Evolutionary conservation across 2,797 vertebrate species (phyloP), one percentile per base, ranked within the genome.

Genomic region (Atherinosoma microstoma): DNA sequence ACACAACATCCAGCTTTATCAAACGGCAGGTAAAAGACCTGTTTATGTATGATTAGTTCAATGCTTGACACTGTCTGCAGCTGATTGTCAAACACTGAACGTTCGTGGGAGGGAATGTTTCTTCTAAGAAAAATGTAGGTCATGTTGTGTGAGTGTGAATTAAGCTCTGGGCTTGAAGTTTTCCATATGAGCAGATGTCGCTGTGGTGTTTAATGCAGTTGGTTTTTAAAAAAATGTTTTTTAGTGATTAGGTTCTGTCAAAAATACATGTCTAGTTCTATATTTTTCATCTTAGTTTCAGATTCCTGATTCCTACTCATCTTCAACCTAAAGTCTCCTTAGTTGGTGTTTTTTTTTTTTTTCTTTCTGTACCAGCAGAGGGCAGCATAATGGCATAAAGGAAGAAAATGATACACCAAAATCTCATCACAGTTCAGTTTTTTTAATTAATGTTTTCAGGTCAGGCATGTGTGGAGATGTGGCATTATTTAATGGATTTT

Each of bases 1-100:
- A 95, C 89, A 95, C 94, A 68, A 96, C 94, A 3, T 95, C 95
- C 89, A 95, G 94, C 86, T 94, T 95, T 89, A 93, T 96, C 88
- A 94, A 94, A 78, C 91, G 95, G 56, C 95, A 95, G 94, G 95
- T 95, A 89, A 87, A 68, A 54, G 69, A 18, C 70, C 47, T 27
- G 34, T 29, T 76, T 67, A 36, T 64, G 51, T 63, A 27, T 59
- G 34, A 40, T 45, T 36, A 47, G 24, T 18, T 32, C n/a, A 3
- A 20, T 40, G n/a, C 27, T 27, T 29, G 38, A 70, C 22, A n/a
- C 32, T 42, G 42, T 67, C 35, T 13, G 40, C 12, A 18, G 13
- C 35, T 13, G 42, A 49, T 64, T 45, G 40, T 60, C 68, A 64
- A 63, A 75, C 27, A n/a, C 29, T 35, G n/a, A 24, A n/a, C 32